Percentiles rank a stretch among this genome's conserved stretches.
Conservation (phyloP, 2,113 vertebrate species). For the Ceyx cyanopectus region DNA sequence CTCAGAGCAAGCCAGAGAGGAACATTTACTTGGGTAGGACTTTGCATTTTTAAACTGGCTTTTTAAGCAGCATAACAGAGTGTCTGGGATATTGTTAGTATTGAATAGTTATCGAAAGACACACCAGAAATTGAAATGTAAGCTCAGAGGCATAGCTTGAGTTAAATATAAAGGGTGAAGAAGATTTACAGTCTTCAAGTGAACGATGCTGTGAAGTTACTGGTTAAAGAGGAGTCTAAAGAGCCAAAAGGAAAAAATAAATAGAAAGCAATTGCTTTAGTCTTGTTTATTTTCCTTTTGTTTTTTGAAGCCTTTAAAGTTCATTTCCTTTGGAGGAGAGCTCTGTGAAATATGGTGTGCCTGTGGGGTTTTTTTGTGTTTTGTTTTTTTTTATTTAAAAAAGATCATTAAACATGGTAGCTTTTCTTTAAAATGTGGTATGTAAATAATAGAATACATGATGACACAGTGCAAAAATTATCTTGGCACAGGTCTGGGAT, state of each 20-base stretch:
- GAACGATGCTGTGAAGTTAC: neutral
- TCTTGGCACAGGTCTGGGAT: slow-evolving; percentile 12
- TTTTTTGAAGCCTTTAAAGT: neutral
- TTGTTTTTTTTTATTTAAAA: neutral
- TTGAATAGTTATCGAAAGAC: neutral
- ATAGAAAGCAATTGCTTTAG: neutral
- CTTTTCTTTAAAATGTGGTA: neutral
- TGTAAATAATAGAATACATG: neutral
- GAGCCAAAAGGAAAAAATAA: neutral
- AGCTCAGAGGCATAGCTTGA: neutral
- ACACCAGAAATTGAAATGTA: neutral
- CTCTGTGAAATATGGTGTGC: neutral
- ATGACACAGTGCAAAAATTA: neutral
- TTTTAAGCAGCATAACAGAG: neutral
- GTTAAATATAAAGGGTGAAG: neutral
- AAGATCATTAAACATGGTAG: neutral
- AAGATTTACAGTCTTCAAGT: neutral
- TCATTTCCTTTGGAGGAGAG: slow-evolving; percentile 4
- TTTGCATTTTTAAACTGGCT: neutral
- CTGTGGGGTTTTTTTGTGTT: neutral
- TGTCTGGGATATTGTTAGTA: neutral
- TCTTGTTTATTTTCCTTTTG: neutral
- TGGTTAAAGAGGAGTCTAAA: neutral
- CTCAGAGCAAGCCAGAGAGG: neutral
- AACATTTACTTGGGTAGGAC: neutral